These are phyloP conservation scores for Melitaea athalia DNA, from an alignment of 2,888 invertebrate genomes.

Conservation along the genomic window DNA sequence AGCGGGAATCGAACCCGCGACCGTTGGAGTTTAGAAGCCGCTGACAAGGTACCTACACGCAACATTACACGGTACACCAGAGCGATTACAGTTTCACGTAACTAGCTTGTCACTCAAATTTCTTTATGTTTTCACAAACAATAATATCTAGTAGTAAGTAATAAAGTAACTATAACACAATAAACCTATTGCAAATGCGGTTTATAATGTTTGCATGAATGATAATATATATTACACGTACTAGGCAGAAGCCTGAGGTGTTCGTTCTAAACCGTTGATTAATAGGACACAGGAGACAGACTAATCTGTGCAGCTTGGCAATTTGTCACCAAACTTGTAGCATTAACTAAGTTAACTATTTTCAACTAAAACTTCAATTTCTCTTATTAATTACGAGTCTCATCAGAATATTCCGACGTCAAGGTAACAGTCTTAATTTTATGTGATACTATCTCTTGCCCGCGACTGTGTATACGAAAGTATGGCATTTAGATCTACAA, in stretches of 20 bases:
- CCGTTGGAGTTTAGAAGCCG: too few species aligned
- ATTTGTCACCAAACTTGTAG: constrained; percentile 40
- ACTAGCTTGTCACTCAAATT: too few species aligned
- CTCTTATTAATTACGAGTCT: background rate
- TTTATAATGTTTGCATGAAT: constrained; percentile 23
- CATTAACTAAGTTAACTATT: constrained; percentile 21
- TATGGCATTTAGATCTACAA: too few species aligned
- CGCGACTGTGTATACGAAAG: too few species aligned
- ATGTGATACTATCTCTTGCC: too few species aligned
- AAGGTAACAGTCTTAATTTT: too few species aligned
- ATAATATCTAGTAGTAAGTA: background rate
- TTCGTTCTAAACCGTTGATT: constrained; percentile 59
- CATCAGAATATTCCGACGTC: background rate
- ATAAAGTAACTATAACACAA: background rate
- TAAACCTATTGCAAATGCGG: constrained; percentile 15
- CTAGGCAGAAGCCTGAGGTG: constrained; percentile 43
- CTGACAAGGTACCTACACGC: too few species aligned
- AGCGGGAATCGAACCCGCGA: too few species aligned
- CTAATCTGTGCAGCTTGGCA: constrained; percentile 46
- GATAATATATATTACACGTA: constrained; percentile 29
- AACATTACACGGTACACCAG: too few species aligned
- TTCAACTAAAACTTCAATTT: constrained; percentile 6
- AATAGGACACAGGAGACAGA: constrained; percentile 54
- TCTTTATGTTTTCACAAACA: background rate
- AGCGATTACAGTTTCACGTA: too few species aligned